A percentile compares a stretch with the other conserved stretches of the same genome.
Conservation (phyloP, 2,888 invertebrate genomes). For the Blastobasis lacticolella region DNA sequence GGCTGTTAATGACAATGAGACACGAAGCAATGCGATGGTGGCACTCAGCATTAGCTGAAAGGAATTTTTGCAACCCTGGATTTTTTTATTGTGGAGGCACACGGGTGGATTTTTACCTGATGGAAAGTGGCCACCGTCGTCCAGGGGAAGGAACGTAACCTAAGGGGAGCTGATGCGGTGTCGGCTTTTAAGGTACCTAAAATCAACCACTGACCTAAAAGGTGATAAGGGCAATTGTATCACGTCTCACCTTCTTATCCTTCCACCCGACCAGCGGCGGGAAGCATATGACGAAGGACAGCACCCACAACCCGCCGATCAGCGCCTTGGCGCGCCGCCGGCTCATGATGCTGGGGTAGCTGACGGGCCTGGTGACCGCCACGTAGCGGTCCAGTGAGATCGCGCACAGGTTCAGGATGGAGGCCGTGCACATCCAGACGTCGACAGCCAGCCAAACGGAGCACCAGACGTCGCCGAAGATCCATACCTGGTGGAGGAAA, state of each 20-base stretch:
- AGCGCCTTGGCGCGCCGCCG: constrained; percentile 88
- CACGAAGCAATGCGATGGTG: no score
- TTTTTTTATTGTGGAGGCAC: no score
- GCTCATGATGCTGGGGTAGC: constrained; percentile 94
- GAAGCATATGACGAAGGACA: constrained; percentile 96
- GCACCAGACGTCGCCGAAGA: constrained; percentile 97
- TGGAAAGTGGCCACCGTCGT: no score
- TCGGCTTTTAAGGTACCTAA: no score
- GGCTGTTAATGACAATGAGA: no score
- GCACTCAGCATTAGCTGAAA: no score
- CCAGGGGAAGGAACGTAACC: no score
- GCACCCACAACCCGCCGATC: constrained; percentile 94
- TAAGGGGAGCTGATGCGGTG: no score
- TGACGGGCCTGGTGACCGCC: constrained; percentile 96
- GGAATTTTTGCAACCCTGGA: no score
- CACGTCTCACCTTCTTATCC: constrained; percentile 61
- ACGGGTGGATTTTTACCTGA: no score
- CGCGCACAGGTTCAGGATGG: constrained; percentile 95
- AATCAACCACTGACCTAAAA: no score
- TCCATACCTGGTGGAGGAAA: constrained; percentile 86
- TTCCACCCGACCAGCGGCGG: constrained; percentile 97
- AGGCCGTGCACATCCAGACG: constrained; percentile 99
- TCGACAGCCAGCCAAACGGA: constrained; percentile 97
- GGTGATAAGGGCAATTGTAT: not conserved
- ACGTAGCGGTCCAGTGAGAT: constrained; percentile 96